Base-by-base conservation (phyloP, 1,140 invertebrate genomes). In the Drosophila nigrodunni region DNA sequence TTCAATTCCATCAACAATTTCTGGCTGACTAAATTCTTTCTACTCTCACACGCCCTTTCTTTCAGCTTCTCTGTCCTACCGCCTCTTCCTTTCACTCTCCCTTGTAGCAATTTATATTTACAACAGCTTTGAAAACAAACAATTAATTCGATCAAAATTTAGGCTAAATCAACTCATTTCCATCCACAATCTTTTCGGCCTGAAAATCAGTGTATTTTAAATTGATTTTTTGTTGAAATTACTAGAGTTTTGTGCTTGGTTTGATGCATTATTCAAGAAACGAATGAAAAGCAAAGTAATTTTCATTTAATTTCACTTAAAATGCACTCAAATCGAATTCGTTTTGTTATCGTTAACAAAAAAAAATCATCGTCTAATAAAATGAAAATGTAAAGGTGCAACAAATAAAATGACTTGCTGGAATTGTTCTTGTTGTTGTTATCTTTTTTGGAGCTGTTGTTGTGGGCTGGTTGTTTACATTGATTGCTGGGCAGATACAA, bases 221-320 rank as follows among this genome's bases (percentile, higher is more conserved):
- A 54, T 54, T 30, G 10, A 15, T 34, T 52, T 52, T 37, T 11
- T 37, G 25, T 15, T n/a, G 4, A 54, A 37, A 54, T 54, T 35
- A 11, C 13, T 52, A 13, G 9, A 47, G 18, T 47, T 47, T 21
- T 9, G 9, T 37, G 34, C 35, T 35, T 9, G 13, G 15, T 2
- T 18, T 47, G 44, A 15, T 55, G 30, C 52, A 37, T 55, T 50
- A 50, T 34, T 50, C 10, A 13, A 13, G 49, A 60, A 73, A 18
- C 58, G 50, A 54, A 68, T 50, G 54, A 50, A 52, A 62, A 64
- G 52, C 60, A 74, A 77, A 77, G 67, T 64, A 74, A 80, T 71
- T 80, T 62, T 75, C 61, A 80, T 80, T 80, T 80, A 82, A 82
- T 82, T 82, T 82, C 70, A 72, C 74, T 80, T 80, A 77, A 80